Evolutionary conservation across 2,888 invertebrate species (phyloP), one percentile per base, ranked within the genome.

Genomic region (Melinaea marsaeus): DNA sequence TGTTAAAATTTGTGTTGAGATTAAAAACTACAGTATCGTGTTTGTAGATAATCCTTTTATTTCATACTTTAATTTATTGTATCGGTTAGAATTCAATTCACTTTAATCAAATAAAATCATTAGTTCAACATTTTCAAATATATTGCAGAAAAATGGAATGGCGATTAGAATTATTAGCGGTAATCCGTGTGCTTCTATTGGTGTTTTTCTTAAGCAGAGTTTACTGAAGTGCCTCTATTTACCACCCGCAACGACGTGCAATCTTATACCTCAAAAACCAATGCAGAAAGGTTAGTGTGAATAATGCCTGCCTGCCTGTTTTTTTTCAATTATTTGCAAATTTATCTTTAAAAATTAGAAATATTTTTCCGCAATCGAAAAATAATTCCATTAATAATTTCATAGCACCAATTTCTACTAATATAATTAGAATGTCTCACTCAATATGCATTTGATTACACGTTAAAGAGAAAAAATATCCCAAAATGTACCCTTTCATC

Each of bases 261-360:
- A 97, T 98, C 72, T 93, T 96, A 64, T 97, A 98, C 82, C 92
- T 97, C 69, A 97, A 97, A 86, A 97, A 95, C 85, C 97, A 97
- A 91, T 93, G 96, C 68, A 93, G 94, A 81, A 96, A 96, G 91
- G 93, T 93, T 75, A 78, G 51, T 33, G 13, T 42, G 22, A 47
- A 54, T 37, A 46, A 11, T 51, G 7, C 22, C 22, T 51, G 32
- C 32, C 51, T 22, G 11, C 32, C 51, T 42, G 7, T 9, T 42
- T 6, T 37, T 37, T 32, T 46, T 22, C 22, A 22, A 55, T 11
- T 57, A 58, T 60, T 47, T 58, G 57, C 11, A 46, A 46, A 11
- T 46, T 46, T 13, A 1, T 11, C 6, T 22, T n/a, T 37, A 37
- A 37, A 37, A 37, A 4, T 7, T 37, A 2, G 7, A 2, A 37